Evolutionary conservation across 2,888 invertebrate species (phyloP).

Genomic region (Drosophila meridiana): DNA sequence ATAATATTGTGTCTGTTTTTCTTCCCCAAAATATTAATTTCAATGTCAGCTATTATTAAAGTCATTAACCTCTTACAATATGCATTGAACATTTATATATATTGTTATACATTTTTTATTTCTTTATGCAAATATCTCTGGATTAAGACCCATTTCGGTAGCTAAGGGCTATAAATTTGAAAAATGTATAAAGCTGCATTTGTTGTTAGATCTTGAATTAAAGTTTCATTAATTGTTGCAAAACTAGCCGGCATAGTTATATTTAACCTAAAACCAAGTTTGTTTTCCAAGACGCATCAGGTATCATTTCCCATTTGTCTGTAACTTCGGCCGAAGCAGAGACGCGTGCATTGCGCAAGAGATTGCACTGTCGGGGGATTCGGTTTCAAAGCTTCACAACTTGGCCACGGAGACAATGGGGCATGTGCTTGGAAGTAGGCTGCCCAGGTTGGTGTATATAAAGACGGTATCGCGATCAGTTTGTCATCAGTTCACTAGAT

Average conservation of each 20-base stretch:
- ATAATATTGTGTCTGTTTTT: background rate
- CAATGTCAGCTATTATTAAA: slow-evolving; percentile 1
- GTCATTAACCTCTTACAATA: background rate
- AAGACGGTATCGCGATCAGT: slow-evolving; percentile 34
- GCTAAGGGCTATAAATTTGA: background rate
- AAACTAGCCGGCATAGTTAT: background rate
- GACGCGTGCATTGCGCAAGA: slow-evolving; percentile 53
- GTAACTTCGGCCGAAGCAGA: slow-evolving; percentile 13
- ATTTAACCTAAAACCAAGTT: background rate
- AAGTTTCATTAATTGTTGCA: background rate
- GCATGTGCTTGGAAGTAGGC: slow-evolving; percentile 27
- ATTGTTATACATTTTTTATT: background rate
- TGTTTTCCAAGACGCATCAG: slow-evolving; percentile 28
- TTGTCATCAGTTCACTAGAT: slow-evolving; percentile 60
- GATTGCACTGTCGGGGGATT: slow-evolving; percentile 44
- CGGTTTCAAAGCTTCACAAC: slow-evolving; percentile 59
- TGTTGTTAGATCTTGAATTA: background rate
- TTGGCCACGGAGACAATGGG: slow-evolving; percentile 72
- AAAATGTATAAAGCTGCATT: background rate
- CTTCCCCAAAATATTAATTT: background rate
- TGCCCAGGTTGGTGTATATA: slow-evolving; percentile 51
- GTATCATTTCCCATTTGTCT: slow-evolving; percentile 68
- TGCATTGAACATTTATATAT: background rate
- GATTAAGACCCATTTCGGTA: slow-evolving; percentile 1
- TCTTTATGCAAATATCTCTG: slow-evolving; percentile 4